Evolutionary conservation across 2,888 invertebrate genomes (phyloP).

Genomic region (Tiliacea aurago): DNA sequence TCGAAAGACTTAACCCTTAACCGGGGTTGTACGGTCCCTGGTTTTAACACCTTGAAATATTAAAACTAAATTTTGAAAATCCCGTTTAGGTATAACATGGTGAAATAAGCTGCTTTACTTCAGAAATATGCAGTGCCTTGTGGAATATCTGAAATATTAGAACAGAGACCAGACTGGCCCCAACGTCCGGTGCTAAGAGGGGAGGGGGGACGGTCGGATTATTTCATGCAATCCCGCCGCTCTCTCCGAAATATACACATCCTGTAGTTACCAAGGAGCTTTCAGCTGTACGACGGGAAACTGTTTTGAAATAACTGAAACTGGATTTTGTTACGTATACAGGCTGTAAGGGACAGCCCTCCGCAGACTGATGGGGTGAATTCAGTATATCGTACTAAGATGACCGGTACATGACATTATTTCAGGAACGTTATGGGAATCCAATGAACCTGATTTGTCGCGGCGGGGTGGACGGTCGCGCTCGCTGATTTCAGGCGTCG

Average conservation of each 20-base stretch:
- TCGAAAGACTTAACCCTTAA: no score
- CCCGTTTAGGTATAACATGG: background rate
- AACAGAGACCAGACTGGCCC: background rate
- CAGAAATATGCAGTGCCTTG: background rate
- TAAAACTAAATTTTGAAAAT: background rate
- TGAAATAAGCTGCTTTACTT: background rate
- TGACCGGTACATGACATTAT: no score
- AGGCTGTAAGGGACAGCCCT: no score
- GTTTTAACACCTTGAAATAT: background rate
- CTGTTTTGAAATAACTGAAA: conserved; percentile 3
- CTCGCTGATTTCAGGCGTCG: no score
- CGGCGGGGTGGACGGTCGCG: no score
- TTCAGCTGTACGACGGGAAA: background rate
- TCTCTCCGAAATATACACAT: conserved; percentile 22
- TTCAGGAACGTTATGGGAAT: no score
- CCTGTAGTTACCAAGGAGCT: conserved; percentile 23
- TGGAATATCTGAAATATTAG: conserved; percentile 24
- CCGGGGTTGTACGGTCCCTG: no score
- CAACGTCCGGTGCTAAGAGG: conserved; percentile 37
- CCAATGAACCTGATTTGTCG: no score
- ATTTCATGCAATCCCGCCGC: conserved; percentile 40
- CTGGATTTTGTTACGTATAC: background rate
- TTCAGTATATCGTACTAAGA: no score
- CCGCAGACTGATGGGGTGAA: no score
- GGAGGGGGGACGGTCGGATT: conserved; percentile 35